Evolutionary conservation across 2,888 invertebrate genomes (phyloP), one percentile per base, ranked within the genome.

Genomic region (Aspidiotus destructor): DNA sequence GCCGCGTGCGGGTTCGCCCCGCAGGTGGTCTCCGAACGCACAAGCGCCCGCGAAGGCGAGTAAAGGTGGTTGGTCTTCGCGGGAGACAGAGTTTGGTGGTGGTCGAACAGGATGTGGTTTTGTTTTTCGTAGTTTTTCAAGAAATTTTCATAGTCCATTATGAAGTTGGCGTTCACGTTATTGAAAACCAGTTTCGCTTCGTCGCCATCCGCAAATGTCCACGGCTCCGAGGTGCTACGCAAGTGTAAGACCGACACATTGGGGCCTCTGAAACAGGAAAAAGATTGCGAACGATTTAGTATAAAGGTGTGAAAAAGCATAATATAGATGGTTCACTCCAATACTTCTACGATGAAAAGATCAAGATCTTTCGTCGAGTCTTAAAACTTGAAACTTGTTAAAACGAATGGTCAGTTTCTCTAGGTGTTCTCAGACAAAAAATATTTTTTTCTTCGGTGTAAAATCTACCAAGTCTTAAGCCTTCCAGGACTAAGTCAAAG

Each of bases 161-260:
- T 40, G 52, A 63, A 63, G 28, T 53, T 63, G 28, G 54, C n/a
- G n/a, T 63, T 63, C 9, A 63, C 52, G 40, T 54, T 54, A n/a
- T 48, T n/a, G 48, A 48, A 48, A 48, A n/a, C 63, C 8, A 63
- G 13, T 16, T 54, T 28, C 13, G 52, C 79, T 78, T 2, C 80
- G 78, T 16, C 54, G 60, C 13, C 40, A 60, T 60, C 58, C 17
- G 62, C 69, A 48, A 67, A 41, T 15, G 60, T 57, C 82, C 83
- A 82, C 52, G 81, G 81, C 71, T 83, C 82, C 17, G 82, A 80
- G 1, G 81, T 78, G 72, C 79, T 79, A 13, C 83, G 78, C 41
- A 83, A 76, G 72, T 83, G 82, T 44, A 83, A 76, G 70, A 83
- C 78, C 63, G 82, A 82, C 69, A 83, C 79, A 74, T 82, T 83